Conservation (phyloP, 2,113 vertebrate genomes). For the Anhinga rufa region DNA sequence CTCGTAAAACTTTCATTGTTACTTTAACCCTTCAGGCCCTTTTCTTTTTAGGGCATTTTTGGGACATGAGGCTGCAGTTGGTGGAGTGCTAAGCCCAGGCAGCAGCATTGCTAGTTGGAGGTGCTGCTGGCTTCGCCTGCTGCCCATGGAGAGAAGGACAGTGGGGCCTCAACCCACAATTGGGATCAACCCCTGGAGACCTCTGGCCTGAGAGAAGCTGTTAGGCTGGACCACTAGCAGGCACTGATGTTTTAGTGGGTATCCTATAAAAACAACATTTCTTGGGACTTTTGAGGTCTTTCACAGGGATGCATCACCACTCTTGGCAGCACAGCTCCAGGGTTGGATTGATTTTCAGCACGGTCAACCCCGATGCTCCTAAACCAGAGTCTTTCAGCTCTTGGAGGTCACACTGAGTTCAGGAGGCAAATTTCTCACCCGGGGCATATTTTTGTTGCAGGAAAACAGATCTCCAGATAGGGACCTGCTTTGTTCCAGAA, state of each 20-base stretch:
- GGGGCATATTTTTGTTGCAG: not conserved
- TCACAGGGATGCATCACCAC: not conserved
- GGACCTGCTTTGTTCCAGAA: constrained; percentile 2
- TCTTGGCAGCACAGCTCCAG: fast-evolving
- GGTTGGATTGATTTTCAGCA: not conserved
- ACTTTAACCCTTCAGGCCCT: constrained; percentile 10
- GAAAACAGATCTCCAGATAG: constrained; percentile 20
- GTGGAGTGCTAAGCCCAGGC: not conserved
- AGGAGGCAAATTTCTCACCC: constrained; percentile 34
- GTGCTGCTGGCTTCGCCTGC: not conserved
- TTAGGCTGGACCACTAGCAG: not conserved
- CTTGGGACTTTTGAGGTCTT: not conserved
- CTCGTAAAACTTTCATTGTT: constrained; percentile 3
- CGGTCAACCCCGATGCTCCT: not conserved
- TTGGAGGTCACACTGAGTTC: constrained; percentile 3
- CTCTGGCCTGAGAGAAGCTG: not conserved
- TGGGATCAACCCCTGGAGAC: not conserved
- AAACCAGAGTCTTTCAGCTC: not conserved
- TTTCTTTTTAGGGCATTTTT: too few species aligned
- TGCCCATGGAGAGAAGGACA: not conserved
- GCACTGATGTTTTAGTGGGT: not conserved
- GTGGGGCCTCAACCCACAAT: fast-evolving
- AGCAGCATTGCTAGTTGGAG: fast-evolving
- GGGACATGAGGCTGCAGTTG: not conserved
- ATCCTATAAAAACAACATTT: not conserved